Evolutionary conservation across 2,797 vertebrate genomes (phyloP).

Genomic region (Pangasius krempfi): DNA sequence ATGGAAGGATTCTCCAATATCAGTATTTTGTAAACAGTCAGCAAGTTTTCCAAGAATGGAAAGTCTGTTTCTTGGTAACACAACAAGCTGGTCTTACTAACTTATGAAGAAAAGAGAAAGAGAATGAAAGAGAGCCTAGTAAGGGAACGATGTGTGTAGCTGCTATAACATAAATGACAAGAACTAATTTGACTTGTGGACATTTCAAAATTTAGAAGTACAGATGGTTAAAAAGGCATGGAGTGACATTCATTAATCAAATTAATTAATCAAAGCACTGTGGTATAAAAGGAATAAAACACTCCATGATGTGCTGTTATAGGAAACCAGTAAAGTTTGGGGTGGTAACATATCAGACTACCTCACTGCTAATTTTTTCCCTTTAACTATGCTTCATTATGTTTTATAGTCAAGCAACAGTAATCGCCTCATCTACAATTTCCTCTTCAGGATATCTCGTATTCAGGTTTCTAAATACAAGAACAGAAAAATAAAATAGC

Average conservation of each 20-base stretch:
- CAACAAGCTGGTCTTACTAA: too few species aligned
- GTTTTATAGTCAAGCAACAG: neutral
- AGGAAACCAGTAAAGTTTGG: neutral
- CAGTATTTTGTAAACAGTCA: neutral
- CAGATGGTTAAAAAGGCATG: neutral
- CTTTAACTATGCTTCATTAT: neutral
- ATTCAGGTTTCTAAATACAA: neutral
- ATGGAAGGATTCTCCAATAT: too few species aligned
- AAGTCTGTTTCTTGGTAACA: too few species aligned
- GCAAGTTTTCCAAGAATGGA: too few species aligned
- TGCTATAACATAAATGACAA: neutral
- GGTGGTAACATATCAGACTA: neutral
- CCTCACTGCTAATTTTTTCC: neutral
- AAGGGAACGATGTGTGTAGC: neutral
- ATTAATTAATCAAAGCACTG: neutral
- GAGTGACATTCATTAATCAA: too few species aligned
- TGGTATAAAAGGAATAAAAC: neutral
- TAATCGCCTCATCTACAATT: neutral
- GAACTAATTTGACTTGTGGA: neutral
- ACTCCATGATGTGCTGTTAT: neutral
- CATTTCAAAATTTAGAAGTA: neutral
- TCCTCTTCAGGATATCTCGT: neutral
- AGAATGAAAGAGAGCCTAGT: neutral
- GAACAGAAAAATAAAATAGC: neutral
- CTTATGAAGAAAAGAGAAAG: neutral